Percentiles rank a stretch among this genome's conserved stretches.
Evolutionary conservation across 2,797 vertebrate genomes (phyloP).

Genomic region (Acanthopagrus latus): DNA sequence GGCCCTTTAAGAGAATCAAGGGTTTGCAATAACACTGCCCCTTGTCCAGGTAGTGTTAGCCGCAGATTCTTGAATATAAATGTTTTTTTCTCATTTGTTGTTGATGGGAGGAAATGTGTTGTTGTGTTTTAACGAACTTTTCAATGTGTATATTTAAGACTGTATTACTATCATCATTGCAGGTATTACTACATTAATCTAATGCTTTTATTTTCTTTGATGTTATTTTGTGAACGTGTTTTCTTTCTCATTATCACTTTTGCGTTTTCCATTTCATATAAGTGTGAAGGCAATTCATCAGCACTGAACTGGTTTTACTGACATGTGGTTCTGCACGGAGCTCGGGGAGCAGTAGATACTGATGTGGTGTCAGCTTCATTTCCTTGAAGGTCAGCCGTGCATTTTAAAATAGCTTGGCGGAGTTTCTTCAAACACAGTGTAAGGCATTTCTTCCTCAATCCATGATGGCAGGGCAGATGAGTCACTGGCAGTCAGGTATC

Average conservation of each 20-base stretch:
- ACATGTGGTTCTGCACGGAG: slow-evolving; percentile 69
- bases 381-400: slow-evolving; percentile 79
- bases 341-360: slow-evolving; percentile 66
- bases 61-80: slow-evolving; percentile 89
- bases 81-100: slow-evolving; percentile 78
- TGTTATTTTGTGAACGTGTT: slow-evolving; percentile 70
- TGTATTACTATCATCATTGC: slow-evolving; percentile 59
- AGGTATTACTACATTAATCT: slow-evolving; percentile 55
- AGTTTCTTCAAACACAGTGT: slow-evolving; percentile 67
- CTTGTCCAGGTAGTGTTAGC: slow-evolving; percentile 99
- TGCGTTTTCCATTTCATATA: slow-evolving; percentile 79
- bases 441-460: slow-evolving; percentile 71
- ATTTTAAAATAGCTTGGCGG: slow-evolving; percentile 75
- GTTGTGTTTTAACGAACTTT: slow-evolving; percentile 71
- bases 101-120: slow-evolving; percentile 80
- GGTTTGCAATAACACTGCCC: slow-evolving; percentile 99
- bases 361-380: slow-evolving; percentile 71
- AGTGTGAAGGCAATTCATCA: slow-evolving; percentile 74
- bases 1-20: slow-evolving; percentile 99
- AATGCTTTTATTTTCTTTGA: slow-evolving; percentile 65
- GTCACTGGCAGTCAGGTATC: slow-evolving; percentile 77
- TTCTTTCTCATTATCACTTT: slow-evolving; percentile 65
- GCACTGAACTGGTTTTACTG: slow-evolving; percentile 68
- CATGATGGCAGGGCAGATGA: slow-evolving; percentile 74
- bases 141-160: slow-evolving; percentile 69